phyloP scores from a whole-genome alignment of 2,113 vertebrate genomes.

The Cochlearius cochlearius region DNA sequence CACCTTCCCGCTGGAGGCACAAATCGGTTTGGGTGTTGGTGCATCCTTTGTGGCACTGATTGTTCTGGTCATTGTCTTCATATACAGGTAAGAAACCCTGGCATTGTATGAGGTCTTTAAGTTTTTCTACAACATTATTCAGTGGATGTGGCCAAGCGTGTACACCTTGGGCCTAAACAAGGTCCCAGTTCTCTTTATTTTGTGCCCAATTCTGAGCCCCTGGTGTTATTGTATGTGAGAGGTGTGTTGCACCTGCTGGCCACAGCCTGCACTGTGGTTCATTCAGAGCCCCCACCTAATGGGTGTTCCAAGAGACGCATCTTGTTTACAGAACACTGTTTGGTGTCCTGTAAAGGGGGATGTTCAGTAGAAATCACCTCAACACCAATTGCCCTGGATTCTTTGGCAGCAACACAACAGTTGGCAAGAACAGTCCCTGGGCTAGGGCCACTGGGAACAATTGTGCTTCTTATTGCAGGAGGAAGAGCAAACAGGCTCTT shows the following conservation, averaged over 20 bases:
- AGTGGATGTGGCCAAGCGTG: neutral
- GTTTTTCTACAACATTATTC: neutral
- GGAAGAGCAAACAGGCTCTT: slow-evolving; percentile 97
- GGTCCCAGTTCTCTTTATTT: neutral
- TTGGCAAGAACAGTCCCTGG: neutral
- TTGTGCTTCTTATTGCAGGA: slow-evolving; percentile 74
- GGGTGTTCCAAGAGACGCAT: neutral
- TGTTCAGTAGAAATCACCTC: neutral
- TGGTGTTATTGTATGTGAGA: neutral
- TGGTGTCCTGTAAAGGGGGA: neutral
- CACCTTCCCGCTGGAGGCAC: slow-evolving; percentile 92
- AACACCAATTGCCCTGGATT: neutral
- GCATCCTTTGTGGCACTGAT: slow-evolving; percentile 91
- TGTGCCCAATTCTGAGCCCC: neutral
- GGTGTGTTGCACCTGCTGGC: neutral
- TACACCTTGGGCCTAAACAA: neutral
- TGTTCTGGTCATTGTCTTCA: slow-evolving; percentile 93
- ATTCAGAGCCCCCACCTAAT: neutral
- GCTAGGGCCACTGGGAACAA: neutral
- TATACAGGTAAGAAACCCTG: slow-evolving; percentile 86
- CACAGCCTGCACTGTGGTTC: neutral
- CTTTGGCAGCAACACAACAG: neutral
- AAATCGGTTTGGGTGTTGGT: slow-evolving; percentile 91
- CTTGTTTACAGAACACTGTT: neutral
- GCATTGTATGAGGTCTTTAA: neutral